Evolutionary conservation across 1,140 invertebrate species (phyloP).

Genomic region (Ditylenchus dipsaci): DNA sequence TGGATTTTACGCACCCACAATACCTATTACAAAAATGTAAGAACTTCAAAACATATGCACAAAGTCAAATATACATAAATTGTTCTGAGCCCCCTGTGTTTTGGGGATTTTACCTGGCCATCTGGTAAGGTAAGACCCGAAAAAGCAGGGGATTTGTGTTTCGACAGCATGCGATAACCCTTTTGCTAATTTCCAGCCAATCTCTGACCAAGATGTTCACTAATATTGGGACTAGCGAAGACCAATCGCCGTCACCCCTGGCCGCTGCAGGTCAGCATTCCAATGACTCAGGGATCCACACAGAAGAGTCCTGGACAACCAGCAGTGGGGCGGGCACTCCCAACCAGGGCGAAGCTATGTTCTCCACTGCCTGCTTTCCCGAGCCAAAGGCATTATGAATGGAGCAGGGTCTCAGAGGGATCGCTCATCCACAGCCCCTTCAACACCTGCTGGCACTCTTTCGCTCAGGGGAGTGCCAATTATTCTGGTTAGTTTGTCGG

Average conservation of each 20-base stretch:
- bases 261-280: slow-evolving; percentile 30
- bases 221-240: slow-evolving; percentile 20
- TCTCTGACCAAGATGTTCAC: slow-evolving; percentile 38
- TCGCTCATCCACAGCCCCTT: slow-evolving; percentile 28
- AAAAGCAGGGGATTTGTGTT: too few relatives aligned
- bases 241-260: slow-evolving; percentile 6
- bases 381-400: slow-evolving; percentile 15
- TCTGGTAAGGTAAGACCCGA: too few relatives aligned
- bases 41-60: background rate
- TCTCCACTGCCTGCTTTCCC: slow-evolving; percentile 20
- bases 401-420: background rate
- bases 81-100: too few relatives aligned
- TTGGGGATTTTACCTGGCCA: too few relatives aligned
- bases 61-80: too few relatives aligned
- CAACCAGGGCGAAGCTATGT: background rate
- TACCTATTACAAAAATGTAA: slow-evolving; percentile 11
- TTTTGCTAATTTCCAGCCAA: slow-evolving; percentile 29
- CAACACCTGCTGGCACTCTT: slow-evolving; percentile 29
- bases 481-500: background rate
- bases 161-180: too few relatives aligned
- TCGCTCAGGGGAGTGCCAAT: slow-evolving; percentile 36
- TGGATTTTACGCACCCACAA: slow-evolving; percentile 12
- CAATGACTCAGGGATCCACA: slow-evolving; percentile 39
- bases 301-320: slow-evolving; percentile 35
- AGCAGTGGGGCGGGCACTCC: slow-evolving; percentile 1